Evolutionary conservation across 92 coral and sea anemone species (phyloP).

Genomic region (Hydrozoanthus gracilis): DNA sequence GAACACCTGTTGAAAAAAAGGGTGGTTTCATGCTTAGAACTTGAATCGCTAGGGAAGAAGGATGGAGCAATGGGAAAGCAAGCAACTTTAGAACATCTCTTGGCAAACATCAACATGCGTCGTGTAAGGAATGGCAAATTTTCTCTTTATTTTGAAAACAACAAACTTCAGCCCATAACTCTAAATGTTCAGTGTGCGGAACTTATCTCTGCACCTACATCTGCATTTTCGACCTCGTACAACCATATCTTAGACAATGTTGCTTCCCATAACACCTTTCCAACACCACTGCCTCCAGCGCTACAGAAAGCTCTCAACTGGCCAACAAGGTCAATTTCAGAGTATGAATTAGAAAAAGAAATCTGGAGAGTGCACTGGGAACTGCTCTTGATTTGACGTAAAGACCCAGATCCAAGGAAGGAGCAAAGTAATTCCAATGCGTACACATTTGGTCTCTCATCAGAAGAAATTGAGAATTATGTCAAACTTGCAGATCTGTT

Average conservation of each 20-base stretch:
- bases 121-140: not conserved
- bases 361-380: constrained; percentile 45
- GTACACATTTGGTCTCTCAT: constrained; percentile 37
- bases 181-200: not conserved
- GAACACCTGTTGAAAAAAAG: too few relatives aligned
- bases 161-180: not conserved
- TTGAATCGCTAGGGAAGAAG: not conserved
- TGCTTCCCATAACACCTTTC: constrained; percentile 37
- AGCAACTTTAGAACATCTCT: not conserved
- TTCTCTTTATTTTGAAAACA: not conserved
- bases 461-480: constrained; percentile 39
- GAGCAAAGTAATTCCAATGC: not conserved
- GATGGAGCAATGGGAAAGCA: not conserved
- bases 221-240: not conserved
- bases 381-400: constrained; percentile 35
- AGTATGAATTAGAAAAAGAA: constrained; percentile 46
- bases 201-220: not conserved
- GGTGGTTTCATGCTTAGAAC: too few relatives aligned
- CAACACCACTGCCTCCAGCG: constrained; percentile 1
- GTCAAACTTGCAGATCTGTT: constrained; percentile 25
- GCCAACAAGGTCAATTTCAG: constrained; percentile 45
- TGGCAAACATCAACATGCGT: not conserved
- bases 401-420: constrained; percentile 48
- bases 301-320: constrained; percentile 45
- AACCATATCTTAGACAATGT: constrained; percentile 47